Evolutionary conservation across 2,113 vertebrate species (phyloP).

Genomic region (Pedetes capensis): DNA sequence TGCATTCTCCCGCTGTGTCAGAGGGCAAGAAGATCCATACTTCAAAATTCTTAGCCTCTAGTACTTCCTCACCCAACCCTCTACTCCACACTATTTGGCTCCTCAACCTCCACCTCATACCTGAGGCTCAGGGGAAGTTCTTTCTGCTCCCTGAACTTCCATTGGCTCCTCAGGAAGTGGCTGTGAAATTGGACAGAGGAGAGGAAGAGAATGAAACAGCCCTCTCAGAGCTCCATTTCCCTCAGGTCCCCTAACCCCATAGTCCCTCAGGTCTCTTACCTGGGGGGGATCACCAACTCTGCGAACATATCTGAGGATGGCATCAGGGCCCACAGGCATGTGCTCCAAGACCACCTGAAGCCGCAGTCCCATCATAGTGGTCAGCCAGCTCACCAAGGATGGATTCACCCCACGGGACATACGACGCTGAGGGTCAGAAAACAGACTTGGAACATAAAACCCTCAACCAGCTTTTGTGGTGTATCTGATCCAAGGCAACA

Average conservation of each 20-base stretch:
- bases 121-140: constrained; percentile 74
- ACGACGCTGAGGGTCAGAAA: constrained; percentile 84
- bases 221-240: not conserved
- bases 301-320: constrained; percentile 89
- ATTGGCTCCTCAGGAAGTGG: constrained; percentile 79
- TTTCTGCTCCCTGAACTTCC: constrained; percentile 79
- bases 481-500: not conserved
- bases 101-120: constrained; percentile 51
- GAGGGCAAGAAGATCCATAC: not conserved
- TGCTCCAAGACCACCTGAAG: constrained; percentile 93
- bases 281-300: constrained; percentile 75
- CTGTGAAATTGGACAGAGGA: constrained; percentile 36
- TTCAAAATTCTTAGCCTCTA: not conserved
- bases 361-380: constrained; percentile 94
- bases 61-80: not conserved
- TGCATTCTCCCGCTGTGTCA: constrained; percentile 81
- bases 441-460: not conserved
- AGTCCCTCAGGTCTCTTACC: constrained; percentile 47
- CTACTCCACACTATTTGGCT: not conserved
- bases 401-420: constrained; percentile 94
- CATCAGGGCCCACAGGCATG: constrained; percentile 89
- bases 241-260: not conserved
- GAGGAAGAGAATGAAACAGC: not conserved
- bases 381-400: constrained; percentile 94
- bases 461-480: not conserved